phyloP scores from a whole-genome alignment of 2,113 vertebrate genomes.

The Forbesichthys papilliferus region DNA sequence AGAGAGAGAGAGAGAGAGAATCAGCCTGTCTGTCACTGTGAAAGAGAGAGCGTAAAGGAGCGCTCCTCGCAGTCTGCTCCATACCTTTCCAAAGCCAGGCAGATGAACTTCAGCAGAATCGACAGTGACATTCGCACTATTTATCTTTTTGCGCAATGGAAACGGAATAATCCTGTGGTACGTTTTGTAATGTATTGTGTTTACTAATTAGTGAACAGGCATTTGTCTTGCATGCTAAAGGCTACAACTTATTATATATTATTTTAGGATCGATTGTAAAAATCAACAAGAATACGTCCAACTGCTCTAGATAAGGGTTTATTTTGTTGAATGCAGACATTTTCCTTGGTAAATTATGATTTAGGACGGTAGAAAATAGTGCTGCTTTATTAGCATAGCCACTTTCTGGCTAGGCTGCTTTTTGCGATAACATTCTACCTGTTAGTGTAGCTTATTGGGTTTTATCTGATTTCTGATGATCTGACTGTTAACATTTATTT shows the following conservation, averaged over 20 bases:
- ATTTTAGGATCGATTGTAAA: slow-evolving; percentile 27
- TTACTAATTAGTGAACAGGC: background rate
- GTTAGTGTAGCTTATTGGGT: too few species aligned
- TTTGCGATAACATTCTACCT: too few species aligned
- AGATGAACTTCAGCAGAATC: slow-evolving; percentile 40
- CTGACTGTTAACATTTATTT: too few species aligned
- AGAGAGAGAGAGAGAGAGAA: slow-evolving; percentile 13
- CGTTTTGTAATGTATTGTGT: slow-evolving; percentile 1
- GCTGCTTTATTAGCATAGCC: too few species aligned
- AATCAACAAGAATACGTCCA: slow-evolving; percentile 38
- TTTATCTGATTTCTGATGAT: too few species aligned
- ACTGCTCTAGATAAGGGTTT: slow-evolving; percentile 35
- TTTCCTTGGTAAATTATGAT: slow-evolving; percentile 58
- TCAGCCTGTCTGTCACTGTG: slow-evolving; percentile 44
- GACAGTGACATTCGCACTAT: slow-evolving; percentile 25
- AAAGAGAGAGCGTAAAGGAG: slow-evolving; percentile 41
- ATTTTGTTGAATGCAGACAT: slow-evolving; percentile 56
- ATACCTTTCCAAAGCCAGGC: slow-evolving; percentile 45
- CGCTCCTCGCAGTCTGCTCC: slow-evolving; percentile 40
- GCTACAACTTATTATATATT: slow-evolving; percentile 39
- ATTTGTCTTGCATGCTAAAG: slow-evolving; percentile 3
- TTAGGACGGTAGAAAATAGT: background rate
- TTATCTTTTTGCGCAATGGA: slow-evolving; percentile 49
- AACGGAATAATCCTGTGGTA: slow-evolving; percentile 48
- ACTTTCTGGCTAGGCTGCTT: too few species aligned